Evolutionary conservation across 1,140 invertebrate genomes (phyloP), one percentile per base, ranked within the genome.

Genomic region (Trichonephila clavata): DNA sequence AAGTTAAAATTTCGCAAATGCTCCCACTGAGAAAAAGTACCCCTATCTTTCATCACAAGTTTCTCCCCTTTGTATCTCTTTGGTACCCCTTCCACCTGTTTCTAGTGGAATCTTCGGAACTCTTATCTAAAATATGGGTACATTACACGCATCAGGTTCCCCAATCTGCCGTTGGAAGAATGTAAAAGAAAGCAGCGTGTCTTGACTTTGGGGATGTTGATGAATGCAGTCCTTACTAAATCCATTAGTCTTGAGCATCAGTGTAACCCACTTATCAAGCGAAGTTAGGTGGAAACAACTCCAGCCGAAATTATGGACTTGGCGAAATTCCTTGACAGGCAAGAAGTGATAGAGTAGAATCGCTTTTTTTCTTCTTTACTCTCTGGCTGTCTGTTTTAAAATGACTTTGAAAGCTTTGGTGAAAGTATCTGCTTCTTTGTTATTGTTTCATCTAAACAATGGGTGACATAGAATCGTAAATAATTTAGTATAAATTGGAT

Each of bases 281-380:
- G 24, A 86, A 18, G 57, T 63, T 21, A 63, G 84, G 60, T 86
- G 59, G 84, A 43, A 86, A 86, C 57, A 24, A 61, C 43, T 63
- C 27, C 60, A 7, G 6, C 84, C 14, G 27, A 86, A 86, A 86
- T 86, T 86, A 86, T 86, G 84, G 60, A 86, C 84, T 86, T 63
- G 84, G 84, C 84, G 84, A 86, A 86, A 86, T 60, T 86, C 60
- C 84, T 27, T 61, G 84, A 86, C 84, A 86, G 59, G 59, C 60
- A 32, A 86, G 59, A 50, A 84, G 57, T 84, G 81, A 84, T 83
- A 83, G 50, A 61, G 21, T 20, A 20, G 18, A 61, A 86, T 86
- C 24, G 60, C 60, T 59, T 50, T 13, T 83, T 83, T n/a, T 13
- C 6, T 21, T 7, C 20, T 50, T 50, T 1, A 13, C 10, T 50